phyloP scores from a whole-genome alignment of 2,888 invertebrate species.

The Drosophila gaucha region DNA sequence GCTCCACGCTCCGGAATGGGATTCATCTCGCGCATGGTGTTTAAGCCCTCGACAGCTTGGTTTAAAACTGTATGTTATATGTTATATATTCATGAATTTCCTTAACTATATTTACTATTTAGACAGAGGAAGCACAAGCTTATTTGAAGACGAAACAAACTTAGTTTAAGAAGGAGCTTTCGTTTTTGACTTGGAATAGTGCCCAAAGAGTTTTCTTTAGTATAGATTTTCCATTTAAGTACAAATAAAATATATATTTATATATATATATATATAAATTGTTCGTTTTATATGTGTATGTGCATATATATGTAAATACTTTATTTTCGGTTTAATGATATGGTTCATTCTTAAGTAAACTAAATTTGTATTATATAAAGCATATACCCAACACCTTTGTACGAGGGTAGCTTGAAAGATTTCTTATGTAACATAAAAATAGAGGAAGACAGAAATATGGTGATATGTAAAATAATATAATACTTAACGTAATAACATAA shows the following conservation, averaged over 20 bases:
- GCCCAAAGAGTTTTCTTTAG: neutral
- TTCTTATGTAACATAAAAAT: neutral
- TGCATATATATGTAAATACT: neutral
- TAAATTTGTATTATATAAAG: neutral
- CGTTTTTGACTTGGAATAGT: too few relatives aligned
- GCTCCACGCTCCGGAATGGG: conserved; percentile 91
- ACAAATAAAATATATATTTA: neutral
- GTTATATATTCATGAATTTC: neutral
- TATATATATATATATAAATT: neutral
- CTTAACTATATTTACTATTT: neutral
- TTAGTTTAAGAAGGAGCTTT: too few relatives aligned
- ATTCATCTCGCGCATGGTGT: conserved; percentile 88
- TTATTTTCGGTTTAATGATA: neutral
- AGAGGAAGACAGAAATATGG: neutral
- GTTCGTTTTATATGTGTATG: too few relatives aligned
- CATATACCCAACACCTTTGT: neutral
- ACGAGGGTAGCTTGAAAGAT: neutral
- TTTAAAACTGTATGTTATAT: conserved; percentile 90
- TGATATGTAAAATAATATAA: neutral
- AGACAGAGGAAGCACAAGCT: conserved; percentile 49
- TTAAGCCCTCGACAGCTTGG: conserved; percentile 91
- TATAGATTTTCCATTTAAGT: neutral
- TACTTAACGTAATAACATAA: too few relatives aligned
- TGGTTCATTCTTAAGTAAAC: neutral
- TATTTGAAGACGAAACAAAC: conserved; percentile 20